phyloP scores from a whole-genome alignment of 1,140 invertebrate species.

The Habropoda laboriosa region DNA sequence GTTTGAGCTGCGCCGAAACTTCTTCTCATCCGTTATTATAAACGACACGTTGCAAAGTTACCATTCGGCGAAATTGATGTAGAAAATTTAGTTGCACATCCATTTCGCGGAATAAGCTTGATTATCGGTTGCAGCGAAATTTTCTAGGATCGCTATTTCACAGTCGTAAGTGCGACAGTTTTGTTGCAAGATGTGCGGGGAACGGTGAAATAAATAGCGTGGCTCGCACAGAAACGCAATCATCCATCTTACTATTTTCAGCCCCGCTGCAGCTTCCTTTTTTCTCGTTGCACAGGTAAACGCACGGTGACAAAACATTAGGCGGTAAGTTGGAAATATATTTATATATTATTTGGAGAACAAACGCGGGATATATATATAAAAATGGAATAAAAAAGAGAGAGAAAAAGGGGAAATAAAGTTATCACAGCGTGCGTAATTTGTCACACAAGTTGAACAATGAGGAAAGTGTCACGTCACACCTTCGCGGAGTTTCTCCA shows the following conservation, averaged over 20 bases:
- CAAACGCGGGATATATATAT: neutral
- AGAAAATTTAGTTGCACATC: neutral
- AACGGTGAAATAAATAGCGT: conserved; percentile 6
- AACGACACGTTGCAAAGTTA: too few species aligned
- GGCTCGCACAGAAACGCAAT: conserved; percentile 25
- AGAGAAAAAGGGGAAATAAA: neutral
- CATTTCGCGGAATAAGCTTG: neutral
- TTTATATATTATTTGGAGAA: neutral
- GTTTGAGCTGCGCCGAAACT: too few species aligned
- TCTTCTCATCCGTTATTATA: too few species aligned
- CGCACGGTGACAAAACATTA: neutral
- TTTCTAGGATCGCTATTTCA: conserved; percentile 23
- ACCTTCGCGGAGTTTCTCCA: neutral
- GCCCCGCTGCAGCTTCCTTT: neutral
- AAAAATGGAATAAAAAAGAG: too few species aligned
- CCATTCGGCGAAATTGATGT: too few species aligned
- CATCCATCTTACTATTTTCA: conserved; percentile 40
- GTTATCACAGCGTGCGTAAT: neutral
- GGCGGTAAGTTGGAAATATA: neutral
- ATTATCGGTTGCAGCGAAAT: neutral
- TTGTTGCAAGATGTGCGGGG: neutral
- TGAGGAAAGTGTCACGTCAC: neutral
- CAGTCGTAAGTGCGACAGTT: conserved; percentile 18
- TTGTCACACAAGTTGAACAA: neutral
- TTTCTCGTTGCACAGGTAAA: neutral